These are phyloP conservation scores for Drosophila neonasuta DNA, from an alignment of 2,888 invertebrate genomes.

Conservation along the genomic window DNA sequence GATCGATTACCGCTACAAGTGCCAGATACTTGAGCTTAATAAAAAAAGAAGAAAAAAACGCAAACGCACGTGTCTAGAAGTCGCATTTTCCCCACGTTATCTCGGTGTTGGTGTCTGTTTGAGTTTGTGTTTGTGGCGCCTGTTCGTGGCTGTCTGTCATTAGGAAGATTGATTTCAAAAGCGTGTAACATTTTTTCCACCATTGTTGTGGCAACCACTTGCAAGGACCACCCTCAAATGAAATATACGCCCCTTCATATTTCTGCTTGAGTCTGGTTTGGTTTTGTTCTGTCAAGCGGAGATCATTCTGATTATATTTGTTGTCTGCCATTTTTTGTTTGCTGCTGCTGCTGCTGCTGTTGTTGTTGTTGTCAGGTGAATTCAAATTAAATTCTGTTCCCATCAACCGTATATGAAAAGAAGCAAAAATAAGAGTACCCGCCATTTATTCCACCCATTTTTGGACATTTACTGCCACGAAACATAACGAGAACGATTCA, in stretches of 20 bases:
- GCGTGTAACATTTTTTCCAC: slow-evolving; percentile 52
- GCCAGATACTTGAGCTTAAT: slow-evolving; percentile 73
- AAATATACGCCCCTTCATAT: slow-evolving; percentile 21
- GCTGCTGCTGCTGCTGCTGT: background rate
- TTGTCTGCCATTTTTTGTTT: slow-evolving; percentile 9
- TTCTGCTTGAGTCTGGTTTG: slow-evolving; percentile 16
- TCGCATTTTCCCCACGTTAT: slow-evolving; percentile 16
- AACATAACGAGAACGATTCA: too few species aligned
- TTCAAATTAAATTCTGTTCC: slow-evolving; percentile 36
- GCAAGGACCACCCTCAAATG: slow-evolving; percentile 22
- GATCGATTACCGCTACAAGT: slow-evolving; percentile 73
- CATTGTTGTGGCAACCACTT: slow-evolving; percentile 58
- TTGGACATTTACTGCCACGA: too few species aligned
- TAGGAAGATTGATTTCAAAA: slow-evolving; percentile 76
- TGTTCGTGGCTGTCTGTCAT: slow-evolving; percentile 61
- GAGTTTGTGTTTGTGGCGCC: slow-evolving; percentile 17
- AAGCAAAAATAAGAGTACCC: slow-evolving; percentile 7
- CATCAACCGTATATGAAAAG: slow-evolving; percentile 12
- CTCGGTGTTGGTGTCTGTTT: slow-evolving; percentile 10
- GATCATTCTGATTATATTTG: slow-evolving; percentile 60
- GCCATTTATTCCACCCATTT: background rate
- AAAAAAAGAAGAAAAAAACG: slow-evolving; percentile 34
- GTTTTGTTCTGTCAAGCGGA: slow-evolving; percentile 41
- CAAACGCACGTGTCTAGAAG: slow-evolving; percentile 69
- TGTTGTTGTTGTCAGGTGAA: slow-evolving; percentile 30